A percentile compares a stretch with the other conserved stretches of the same genome.
Conservation (phyloP, 2,888 invertebrate species). For the Pachliopta kotzebuea region DNA sequence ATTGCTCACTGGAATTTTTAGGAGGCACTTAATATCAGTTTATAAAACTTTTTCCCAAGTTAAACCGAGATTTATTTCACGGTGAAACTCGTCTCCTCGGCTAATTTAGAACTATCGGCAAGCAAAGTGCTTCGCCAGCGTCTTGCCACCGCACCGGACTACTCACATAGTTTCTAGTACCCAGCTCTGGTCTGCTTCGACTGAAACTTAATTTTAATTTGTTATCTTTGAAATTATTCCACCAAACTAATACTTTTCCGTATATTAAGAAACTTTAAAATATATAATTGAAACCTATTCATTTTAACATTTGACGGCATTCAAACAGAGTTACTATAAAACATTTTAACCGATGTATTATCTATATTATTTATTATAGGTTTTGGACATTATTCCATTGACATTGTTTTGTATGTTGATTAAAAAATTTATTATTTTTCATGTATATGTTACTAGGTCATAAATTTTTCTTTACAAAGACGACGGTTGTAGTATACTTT, state of each 20-base stretch:
- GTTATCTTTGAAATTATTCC: constrained; percentile 38
- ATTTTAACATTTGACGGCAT: background rate
- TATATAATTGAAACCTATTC: background rate
- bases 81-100: constrained; percentile 41
- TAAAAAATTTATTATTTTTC: no score
- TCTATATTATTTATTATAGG: no score
- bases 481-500: background rate
- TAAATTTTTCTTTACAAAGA: no score
- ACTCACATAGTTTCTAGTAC: constrained; percentile 33
- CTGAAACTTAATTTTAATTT: constrained; percentile 52
- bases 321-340: background rate
- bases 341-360: no score
- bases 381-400: no score
- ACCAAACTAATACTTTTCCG: constrained; percentile 1
- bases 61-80: constrained; percentile 33
- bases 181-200: constrained; percentile 58
- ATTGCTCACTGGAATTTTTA: no score
- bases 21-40: background rate
- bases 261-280: background rate
- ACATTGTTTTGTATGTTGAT: no score
- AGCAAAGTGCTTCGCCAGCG: constrained; percentile 62
- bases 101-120: constrained; percentile 73
- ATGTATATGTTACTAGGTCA: no score
- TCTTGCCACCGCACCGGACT: constrained; percentile 57
- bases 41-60: constrained; percentile 7